Conservation (phyloP, 92 coral and sea anemone species). For the Palythoa heliodiscus region DNA sequence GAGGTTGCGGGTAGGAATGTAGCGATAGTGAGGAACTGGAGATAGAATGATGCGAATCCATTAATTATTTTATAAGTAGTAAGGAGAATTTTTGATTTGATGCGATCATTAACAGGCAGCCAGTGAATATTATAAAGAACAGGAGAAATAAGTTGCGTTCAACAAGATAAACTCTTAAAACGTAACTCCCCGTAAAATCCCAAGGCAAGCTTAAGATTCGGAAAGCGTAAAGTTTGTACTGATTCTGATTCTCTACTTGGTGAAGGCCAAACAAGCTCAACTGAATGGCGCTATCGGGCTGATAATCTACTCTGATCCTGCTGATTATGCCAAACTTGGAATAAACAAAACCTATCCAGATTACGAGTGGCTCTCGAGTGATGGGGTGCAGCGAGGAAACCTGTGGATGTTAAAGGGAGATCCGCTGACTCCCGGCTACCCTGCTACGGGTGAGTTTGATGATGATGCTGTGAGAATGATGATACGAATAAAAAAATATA, state of each 20-base stretch:
- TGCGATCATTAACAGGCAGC: no score
- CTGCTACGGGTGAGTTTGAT: slow-evolving; percentile 72
- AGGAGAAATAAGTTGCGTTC: no score
- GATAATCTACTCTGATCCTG: slow-evolving; percentile 86
- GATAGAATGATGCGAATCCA: no score
- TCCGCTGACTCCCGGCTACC: slow-evolving; percentile 89
- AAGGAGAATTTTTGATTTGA: no score
- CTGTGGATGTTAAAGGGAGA: slow-evolving; percentile 80
- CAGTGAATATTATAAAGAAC: no score
- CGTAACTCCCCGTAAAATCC: neutral
- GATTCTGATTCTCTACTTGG: neutral
- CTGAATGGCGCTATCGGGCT: slow-evolving; percentile 73
- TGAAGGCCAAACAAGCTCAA: slow-evolving; percentile 80
- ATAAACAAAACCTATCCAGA: slow-evolving; percentile 62
- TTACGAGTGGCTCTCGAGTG: slow-evolving; percentile 74
- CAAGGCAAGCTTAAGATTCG: neutral
- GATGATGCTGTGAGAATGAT: neutral
- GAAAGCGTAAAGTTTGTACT: neutral
- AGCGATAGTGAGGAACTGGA: no score
- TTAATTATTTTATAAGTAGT: no score
- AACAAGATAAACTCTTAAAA: no score
- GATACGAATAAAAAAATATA: neutral
- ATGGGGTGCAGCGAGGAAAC: slow-evolving; percentile 75
- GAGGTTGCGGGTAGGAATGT: no score
- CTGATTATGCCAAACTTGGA: slow-evolving; percentile 61